Base-by-base conservation (phyloP, 2,888 invertebrate species). In the Rotaria macrura region DNA sequence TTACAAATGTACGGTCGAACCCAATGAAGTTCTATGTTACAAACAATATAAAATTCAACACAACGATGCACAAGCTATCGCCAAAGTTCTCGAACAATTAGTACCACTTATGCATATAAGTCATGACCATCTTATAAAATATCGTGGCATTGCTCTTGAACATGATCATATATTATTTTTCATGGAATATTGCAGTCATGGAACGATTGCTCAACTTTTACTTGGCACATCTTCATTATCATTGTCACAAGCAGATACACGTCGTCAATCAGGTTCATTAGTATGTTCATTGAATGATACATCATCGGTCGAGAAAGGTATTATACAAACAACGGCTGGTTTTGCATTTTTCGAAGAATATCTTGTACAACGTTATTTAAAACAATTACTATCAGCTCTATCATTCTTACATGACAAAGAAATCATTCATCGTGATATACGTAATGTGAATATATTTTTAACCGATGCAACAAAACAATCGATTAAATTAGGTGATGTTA, bases 81-180 rank as follows among this genome's bases (percentile, higher is more conserved):
- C 43, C 5, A 79, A 43, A 79, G 79, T 79, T 79, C 43, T 79
- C 1, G 79, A 79, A 43, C 79, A 79, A 79, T 43, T 79, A 43
- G 79, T 79, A 43, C 79, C 79, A 79, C n/a, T 79, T 4, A 43
- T 79, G 43, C 79, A 79, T 43, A 79, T 79, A 14, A 25, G 23
- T 25, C 79, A 79, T 43, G 79, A 79, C 43, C 43, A 79, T 79
- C n/a, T 79, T 25, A 79, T 79, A 20, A 40, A 43, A 43, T 79
- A 79, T 79, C 79, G 79, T n/a, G 79, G 79, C 25, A 79, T 79
- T 5, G 79, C 79, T n/a, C 43, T 79, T 25, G 79, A 79, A 43
- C n/a, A 79, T 43, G 79, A 79, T 43, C 79, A 79, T 79, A 79
- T 79, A 10, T 79, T 79, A 79, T 79, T 79, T n/a, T 79, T 79